phyloP scores from a whole-genome alignment of 2,113 vertebrate genomes.

The Microcebus lehilahytsara region DNA sequence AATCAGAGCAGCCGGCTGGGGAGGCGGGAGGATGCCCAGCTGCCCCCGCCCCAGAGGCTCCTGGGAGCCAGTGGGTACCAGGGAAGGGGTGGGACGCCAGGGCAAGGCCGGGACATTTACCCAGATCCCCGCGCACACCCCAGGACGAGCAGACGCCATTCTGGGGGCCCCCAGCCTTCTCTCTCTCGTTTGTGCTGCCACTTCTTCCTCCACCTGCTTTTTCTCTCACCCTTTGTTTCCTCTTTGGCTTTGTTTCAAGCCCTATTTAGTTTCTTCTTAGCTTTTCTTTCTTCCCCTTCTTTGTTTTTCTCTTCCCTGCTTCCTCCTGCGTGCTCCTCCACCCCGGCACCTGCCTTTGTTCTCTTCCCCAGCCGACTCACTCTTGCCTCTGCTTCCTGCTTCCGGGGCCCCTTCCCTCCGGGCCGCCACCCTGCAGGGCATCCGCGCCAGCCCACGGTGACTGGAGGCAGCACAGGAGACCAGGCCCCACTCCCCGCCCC shows the following conservation, averaged over 20 bases:
- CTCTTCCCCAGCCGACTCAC: neutral
- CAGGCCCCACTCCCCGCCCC: fast-evolving
- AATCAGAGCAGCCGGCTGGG: slow-evolving; percentile 10
- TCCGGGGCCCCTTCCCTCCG: neutral
- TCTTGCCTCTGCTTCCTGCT: neutral
- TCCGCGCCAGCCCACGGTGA: no score
- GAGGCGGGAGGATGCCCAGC: neutral
- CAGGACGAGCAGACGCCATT: neutral
- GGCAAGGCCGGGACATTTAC: neutral
- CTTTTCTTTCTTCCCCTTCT: neutral
- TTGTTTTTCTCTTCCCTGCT: neutral
- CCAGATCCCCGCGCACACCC: neutral
- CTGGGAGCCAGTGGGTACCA: neutral
- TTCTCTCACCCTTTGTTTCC: slow-evolving; percentile 29
- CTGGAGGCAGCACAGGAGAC: neutral
- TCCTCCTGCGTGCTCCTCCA: neutral
- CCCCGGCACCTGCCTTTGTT: neutral
- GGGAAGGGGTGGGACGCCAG: neutral
- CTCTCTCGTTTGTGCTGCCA: no score
- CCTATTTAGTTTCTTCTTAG: neutral
- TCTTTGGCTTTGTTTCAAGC: slow-evolving; percentile 30
- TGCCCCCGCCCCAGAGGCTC: slow-evolving; percentile 9
- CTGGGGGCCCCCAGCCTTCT: neutral
- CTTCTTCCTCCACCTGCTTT: neutral
- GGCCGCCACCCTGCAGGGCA: neutral